Conservation (phyloP, 2,113 vertebrate genomes). For the Buteo buteo region DNA sequence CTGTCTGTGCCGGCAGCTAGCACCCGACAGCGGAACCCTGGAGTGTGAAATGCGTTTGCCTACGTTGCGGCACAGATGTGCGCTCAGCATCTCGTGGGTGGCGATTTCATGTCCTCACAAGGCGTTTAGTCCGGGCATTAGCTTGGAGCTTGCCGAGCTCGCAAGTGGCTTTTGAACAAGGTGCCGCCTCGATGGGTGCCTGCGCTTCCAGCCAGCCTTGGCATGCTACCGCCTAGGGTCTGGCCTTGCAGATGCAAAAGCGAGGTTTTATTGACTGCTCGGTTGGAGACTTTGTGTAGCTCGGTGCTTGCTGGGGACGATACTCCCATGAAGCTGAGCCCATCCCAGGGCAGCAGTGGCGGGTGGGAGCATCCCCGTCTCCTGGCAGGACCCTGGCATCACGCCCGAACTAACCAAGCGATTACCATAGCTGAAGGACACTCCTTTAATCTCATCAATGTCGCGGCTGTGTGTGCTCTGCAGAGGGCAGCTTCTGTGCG, state of each 20-base stretch:
- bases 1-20: not conserved
- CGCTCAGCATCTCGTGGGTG: not conserved
- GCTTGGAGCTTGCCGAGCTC: no score
- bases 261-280: not conserved
- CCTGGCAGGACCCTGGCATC: not conserved
- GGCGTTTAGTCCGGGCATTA: not conserved
- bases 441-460: not conserved
- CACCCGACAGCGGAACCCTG: not conserved
- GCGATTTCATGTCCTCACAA: not conserved
- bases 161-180: fast-evolving
- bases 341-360: fast-evolving
- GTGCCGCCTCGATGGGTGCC: fast-evolving
- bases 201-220: not conserved
- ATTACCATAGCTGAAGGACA: not conserved
- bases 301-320: fast-evolving
- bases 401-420: fast-evolving
- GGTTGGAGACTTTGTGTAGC: not conserved
- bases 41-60: not conserved
- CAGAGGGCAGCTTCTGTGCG: not conserved
- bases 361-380: not conserved
- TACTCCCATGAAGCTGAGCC: no score
- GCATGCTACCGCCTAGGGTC: fast-evolving
- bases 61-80: not conserved
- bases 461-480: fast-evolving
- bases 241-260: not conserved